Evolutionary conservation across 1,140 invertebrate genomes (phyloP).

Genomic region (Vollenhovia emeryi): DNA sequence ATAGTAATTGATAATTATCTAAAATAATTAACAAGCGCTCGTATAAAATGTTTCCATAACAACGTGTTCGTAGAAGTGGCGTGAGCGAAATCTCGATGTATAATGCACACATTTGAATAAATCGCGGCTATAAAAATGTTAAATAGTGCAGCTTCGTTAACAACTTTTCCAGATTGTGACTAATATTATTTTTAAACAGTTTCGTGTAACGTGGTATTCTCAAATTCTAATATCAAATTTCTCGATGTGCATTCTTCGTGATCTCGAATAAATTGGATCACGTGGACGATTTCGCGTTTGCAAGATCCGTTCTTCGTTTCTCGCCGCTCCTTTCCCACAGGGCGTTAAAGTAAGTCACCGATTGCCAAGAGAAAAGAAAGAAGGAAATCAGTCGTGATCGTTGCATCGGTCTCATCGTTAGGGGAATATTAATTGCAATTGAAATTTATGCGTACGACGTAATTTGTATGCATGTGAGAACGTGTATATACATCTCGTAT

Average conservation of each 20-base stretch:
- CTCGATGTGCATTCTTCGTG: constrained; percentile 9
- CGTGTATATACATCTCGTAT: constrained; percentile 16
- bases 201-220: constrained; percentile 11
- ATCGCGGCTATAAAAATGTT: not conserved
- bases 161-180: not conserved
- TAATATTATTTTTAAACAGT: not conserved
- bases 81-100: not conserved
- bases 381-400: constrained; percentile 16
- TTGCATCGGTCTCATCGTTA: constrained; percentile 40
- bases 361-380: not conserved
- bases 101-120: not conserved
- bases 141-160: not conserved
- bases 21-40: constrained; percentile 10
- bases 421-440: constrained; percentile 11
- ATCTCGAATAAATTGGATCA: not conserved
- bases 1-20: no score
- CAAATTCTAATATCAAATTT: constrained; percentile 1
- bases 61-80: not conserved
- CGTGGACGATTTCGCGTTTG: constrained; percentile 3
- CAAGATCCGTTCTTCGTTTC: not conserved
- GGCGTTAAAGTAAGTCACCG: constrained; percentile 15
- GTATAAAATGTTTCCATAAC: not conserved
- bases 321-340: constrained; percentile 18
- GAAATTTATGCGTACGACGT: constrained; percentile 37
- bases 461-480: constrained; percentile 22